Evolutionary conservation across 1,140 invertebrate genomes (phyloP).

Genomic region (Drosophila punjabiensis): DNA sequence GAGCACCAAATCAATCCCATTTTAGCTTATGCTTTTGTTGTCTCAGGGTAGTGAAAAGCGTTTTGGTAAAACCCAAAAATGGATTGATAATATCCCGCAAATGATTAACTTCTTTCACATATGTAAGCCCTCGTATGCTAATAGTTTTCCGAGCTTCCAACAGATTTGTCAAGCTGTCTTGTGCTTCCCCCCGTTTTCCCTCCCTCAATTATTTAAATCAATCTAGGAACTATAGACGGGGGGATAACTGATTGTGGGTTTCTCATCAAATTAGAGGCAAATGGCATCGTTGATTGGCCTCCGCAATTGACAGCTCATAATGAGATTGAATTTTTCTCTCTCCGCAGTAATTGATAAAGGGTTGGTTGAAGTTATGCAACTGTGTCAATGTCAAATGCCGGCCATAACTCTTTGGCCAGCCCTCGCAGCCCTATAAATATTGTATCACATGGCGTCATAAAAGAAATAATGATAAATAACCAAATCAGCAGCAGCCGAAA

Average conservation of each 20-base stretch:
- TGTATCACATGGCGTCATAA: constrained; percentile 81
- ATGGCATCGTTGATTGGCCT: constrained; percentile 64
- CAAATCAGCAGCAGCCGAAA: constrained; percentile 66
- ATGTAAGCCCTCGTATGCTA: constrained; percentile 63
- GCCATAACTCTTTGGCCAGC: constrained; percentile 59
- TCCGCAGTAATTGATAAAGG: constrained; percentile 60
- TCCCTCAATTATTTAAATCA: constrained; percentile 69
- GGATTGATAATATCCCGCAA: constrained; percentile 84
- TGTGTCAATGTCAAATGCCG: constrained; percentile 74
- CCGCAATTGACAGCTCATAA: constrained; percentile 64
- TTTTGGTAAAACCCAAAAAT: constrained; percentile 71
- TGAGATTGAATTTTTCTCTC: constrained; percentile 53
- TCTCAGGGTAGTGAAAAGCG: constrained; percentile 23
- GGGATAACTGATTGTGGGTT: constrained; percentile 37
- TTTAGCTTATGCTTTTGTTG: constrained; percentile 4
- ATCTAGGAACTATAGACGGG: constrained; percentile 25
- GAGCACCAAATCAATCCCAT: not conserved
- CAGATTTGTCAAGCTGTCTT: constrained; percentile 74
- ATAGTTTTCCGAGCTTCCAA: constrained; percentile 64
- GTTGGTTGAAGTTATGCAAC: constrained; percentile 66
- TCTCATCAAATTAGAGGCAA: constrained; percentile 64
- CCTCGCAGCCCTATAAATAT: constrained; percentile 67
- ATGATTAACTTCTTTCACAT: constrained; percentile 70
- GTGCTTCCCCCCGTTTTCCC: constrained; percentile 13
- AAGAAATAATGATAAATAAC: constrained; percentile 83